phyloP scores from a whole-genome alignment of 2,797 vertebrate species.

The Channa striata region DNA sequence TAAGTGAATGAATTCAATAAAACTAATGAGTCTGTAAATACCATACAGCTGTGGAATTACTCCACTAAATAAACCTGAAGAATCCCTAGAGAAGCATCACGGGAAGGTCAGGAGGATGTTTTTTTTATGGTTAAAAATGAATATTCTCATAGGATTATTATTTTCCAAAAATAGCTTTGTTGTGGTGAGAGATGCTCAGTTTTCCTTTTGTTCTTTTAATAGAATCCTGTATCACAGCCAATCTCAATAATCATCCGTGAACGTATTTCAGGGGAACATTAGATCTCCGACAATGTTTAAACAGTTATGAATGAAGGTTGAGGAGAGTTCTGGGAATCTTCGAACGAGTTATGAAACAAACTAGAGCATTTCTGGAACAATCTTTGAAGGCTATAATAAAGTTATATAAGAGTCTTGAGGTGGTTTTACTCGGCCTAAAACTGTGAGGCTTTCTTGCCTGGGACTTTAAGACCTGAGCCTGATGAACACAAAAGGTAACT shows the following conservation, averaged over 20 bases:
- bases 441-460: too few species aligned
- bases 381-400: background rate
- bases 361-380: conserved; percentile 1
- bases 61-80: conserved; percentile 10
- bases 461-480: background rate
- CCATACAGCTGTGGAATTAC: too few species aligned
- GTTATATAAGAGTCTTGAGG: too few species aligned
- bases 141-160: conserved; percentile 10
- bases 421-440: background rate
- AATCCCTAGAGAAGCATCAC: too few species aligned
- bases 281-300: conserved; percentile 8
- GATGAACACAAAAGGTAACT: too few species aligned
- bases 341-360: background rate
- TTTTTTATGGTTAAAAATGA: conserved; percentile 10
- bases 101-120: conserved; percentile 17
- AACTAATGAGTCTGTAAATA: too few species aligned
- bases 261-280: background rate
- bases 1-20: too few species aligned
- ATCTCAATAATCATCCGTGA: background rate
- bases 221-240: background rate
- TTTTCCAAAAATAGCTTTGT: background rate
- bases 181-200: conserved; percentile 1
- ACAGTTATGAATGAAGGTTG: background rate
- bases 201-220: background rate
- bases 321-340: conserved; percentile 12